Evolutionary conservation across 2,888 invertebrate species (phyloP), one percentile per base, ranked within the genome.

Genomic region (Metopia argyrocephala): DNA sequence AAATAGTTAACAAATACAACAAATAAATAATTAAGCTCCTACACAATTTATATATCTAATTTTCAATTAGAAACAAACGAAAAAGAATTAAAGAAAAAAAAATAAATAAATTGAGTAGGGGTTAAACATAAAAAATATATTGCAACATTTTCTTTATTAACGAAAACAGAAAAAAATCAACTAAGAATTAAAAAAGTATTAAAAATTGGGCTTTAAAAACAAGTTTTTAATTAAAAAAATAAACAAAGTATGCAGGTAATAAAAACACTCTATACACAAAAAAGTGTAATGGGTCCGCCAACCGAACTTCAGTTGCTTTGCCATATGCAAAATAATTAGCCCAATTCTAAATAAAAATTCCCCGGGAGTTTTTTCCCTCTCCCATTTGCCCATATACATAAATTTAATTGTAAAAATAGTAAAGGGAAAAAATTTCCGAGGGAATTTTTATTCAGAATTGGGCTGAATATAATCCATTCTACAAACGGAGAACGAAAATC

Each of bases 61-160:
- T n/a, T n/a, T n/a, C 64, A 57, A 27, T 27, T 52, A 25, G 12
- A 56, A 48, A 46, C 12, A 76, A 71, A 46, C 20, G 15, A 38
- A 38, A 38, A 12, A 38, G 15, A 31, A 31, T 12, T 12, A 2
- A 38, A 12, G 7, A 38, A 57, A 54, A 46, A 12, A 21, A 23
- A 66, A 46, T 59, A 54, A 78, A 69, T 31, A 23, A 23, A 45
- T 45, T 79, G 79, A 65, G 79, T 75, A 65, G 74, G 73, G 68
- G 70, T 74, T 74, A 56, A 45, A 52, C 25, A 74, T 59, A 31
- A 56, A 48, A 48, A 50, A 46, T 21, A 20, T 21, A 21, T 59
- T 59, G 5, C 38, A 38, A 38, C 38, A 38, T 38, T 38, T 5
- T 4, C 4, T 12, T 38, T 20, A 31, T 38, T 12, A 38, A 38